Percentiles rank a stretch among this genome's conserved stretches.
Conservation (phyloP, 2,888 invertebrate species). For the Barypeithes pellucidus region DNA sequence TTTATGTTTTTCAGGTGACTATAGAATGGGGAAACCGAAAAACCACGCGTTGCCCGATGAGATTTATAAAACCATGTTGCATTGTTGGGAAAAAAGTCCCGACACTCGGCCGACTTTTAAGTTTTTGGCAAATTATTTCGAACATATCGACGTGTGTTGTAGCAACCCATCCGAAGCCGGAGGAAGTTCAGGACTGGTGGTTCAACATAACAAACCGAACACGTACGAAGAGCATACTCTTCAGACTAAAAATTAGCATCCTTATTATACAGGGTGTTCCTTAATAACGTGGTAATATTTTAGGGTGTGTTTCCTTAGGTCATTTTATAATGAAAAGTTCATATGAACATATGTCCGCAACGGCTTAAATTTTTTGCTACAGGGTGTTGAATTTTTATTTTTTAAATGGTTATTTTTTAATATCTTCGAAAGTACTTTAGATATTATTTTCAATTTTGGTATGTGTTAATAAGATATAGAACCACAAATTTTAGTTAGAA, state of each 20-base stretch:
- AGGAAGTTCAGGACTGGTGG: not conserved
- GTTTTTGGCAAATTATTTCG: conserved; percentile 96
- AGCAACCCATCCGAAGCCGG: not conserved
- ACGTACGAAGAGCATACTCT: conserved; percentile 12
- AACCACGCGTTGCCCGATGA: conserved; percentile 93
- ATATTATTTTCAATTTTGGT: too few species aligned
- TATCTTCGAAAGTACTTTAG: too few species aligned
- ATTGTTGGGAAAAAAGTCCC: conserved; percentile 96
- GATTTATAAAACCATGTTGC: conserved; percentile 94
- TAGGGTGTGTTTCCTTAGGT: too few species aligned
- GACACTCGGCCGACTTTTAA: conserved; percentile 98
- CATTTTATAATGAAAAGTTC: too few species aligned
- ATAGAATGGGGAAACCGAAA: conserved; percentile 88
- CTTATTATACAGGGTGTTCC: too few species aligned
- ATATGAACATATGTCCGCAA: too few species aligned
- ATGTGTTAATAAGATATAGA: too few species aligned
- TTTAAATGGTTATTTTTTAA: too few species aligned
- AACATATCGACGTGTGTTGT: conserved; percentile 67
- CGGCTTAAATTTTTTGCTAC: too few species aligned
- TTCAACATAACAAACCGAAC: conserved; percentile 1
- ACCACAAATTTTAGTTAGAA: too few species aligned
- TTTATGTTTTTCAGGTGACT: conserved; percentile 71
- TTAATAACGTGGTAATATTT: too few species aligned
- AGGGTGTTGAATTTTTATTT: too few species aligned
- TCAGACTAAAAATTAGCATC: not conserved